Evolutionary conservation across 2,888 invertebrate genomes (phyloP), one percentile per base, ranked within the genome.

Genomic region (Ferrisia virgata): DNA sequence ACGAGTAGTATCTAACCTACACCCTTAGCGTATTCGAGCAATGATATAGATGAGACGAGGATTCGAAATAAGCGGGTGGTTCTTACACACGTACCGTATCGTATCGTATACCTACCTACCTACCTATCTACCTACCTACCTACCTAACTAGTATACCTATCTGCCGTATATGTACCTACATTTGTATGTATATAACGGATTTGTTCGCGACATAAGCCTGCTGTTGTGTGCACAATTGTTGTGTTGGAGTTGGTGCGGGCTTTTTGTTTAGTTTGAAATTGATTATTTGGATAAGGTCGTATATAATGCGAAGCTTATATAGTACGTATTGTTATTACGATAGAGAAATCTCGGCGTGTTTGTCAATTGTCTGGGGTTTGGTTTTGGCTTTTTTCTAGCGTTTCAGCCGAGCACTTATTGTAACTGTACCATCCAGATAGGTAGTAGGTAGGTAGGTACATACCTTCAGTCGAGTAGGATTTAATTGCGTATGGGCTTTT

Each of bases 251-350:
- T 25, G 25, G 64, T 11, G 53, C 18, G 22, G 11, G 53, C 53
- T 53, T 53, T 28, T 64, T 64, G 64, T 64, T 64, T 64, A 64
- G 64, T 64, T 64, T 64, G 64, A 64, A 64, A 64, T 64, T 64
- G 31, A 64, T 64, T 64, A 64, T 64, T 64, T 64, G 64, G 64
- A 64, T 64, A 64, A 64, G 64, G 28, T 64, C 53, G 53, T 53
- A 15, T 64, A 15, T 28, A 39, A 8, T 39, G 64, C 28, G 28
- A 28, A 64, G 64, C 15, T 64, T 64, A 64, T 64, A n/a, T n/a
- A n/a, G n/a, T n/a, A n/a, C n/a, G n/a, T n/a, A n/a, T n/a, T 64
- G 64, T 64, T 64, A 11, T 11, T n/a, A 15, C 64, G 64, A 28
- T 64, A 18, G 28, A 64, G 28, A 64, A 28, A 64, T 28, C 25